A percentile compares a stretch with the other conserved stretches of the same genome.
Conservation (phyloP, 1,140 invertebrate genomes). For the Eupeodes corollae region DNA sequence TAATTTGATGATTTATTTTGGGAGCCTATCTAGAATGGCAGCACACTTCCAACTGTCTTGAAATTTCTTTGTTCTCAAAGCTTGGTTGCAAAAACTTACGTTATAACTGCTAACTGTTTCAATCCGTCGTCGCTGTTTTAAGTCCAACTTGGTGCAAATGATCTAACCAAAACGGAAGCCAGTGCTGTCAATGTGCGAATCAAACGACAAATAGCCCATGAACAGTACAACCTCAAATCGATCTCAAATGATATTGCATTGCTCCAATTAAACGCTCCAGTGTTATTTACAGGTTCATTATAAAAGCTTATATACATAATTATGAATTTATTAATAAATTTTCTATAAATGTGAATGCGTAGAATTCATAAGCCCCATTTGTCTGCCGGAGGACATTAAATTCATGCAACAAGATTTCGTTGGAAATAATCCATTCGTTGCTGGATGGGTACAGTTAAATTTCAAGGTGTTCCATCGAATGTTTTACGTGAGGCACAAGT, state of each 20-base stretch:
- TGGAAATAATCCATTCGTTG: conserved; percentile 45
- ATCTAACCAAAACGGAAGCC: conserved; percentile 51
- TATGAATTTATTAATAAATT: neutral
- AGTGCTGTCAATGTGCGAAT: conserved; percentile 51
- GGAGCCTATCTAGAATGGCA: conserved; percentile 60
- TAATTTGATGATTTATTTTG: too few relatives aligned
- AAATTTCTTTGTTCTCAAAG: conserved; percentile 71
- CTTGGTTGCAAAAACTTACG: conserved; percentile 56
- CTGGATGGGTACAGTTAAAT: conserved; percentile 33
- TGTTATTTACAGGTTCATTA: conserved; percentile 3
- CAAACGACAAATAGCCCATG: conserved; percentile 47
- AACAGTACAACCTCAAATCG: conserved; percentile 48
- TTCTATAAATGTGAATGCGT: conserved; percentile 6
- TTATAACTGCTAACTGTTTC: conserved; percentile 54
- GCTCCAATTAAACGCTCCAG: conserved; percentile 41
- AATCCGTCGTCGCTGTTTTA: conserved; percentile 16
- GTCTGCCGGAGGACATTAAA: conserved; percentile 47
- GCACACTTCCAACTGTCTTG: conserved; percentile 39
- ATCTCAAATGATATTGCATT: conserved; percentile 69
- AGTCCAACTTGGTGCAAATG: conserved; percentile 57
- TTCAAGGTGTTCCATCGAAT: conserved; percentile 48
- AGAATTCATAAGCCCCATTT: conserved; percentile 56
- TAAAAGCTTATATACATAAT: neutral
- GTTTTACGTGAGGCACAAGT: conserved; percentile 56
- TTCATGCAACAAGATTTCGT: conserved; percentile 39